A percentile compares a stretch with the other conserved stretches of the same genome.
These are phyloP conservation scores for Etia nguti DNA, from an alignment of 2,113 vertebrate genomes.

Conservation along the genomic window DNA sequence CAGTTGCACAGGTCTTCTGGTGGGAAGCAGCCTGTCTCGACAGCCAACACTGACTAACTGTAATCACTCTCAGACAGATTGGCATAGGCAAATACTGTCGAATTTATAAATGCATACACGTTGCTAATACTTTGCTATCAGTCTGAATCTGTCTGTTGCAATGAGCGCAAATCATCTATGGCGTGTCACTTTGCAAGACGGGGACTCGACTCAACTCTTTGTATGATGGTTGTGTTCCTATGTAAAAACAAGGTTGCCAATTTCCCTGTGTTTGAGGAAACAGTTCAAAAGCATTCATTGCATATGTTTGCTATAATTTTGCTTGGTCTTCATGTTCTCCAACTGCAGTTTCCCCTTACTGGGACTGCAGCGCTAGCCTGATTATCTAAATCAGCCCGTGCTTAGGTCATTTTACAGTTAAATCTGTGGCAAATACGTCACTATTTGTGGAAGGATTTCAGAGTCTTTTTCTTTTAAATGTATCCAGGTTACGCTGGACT, in stretches of 20 bases:
- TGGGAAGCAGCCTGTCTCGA: not conserved
- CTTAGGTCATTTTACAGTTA: not conserved
- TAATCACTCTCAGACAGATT: not conserved
- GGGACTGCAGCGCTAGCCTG: not conserved
- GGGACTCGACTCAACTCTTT: not conserved
- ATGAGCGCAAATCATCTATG: not conserved
- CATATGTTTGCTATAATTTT: not conserved
- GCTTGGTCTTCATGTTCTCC: not conserved
- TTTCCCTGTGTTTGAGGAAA: not conserved
- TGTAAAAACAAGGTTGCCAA: not conserved
- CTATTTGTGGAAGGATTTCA: not conserved
- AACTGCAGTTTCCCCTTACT: not conserved
- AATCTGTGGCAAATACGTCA: not conserved
- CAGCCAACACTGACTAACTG: not conserved
- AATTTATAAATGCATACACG: not conserved
- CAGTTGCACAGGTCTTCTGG: not conserved
- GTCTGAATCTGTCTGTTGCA: rapidly evolving
- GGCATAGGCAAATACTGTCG: not conserved
- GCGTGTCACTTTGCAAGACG: not conserved
- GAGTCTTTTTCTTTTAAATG: rapidly evolving
- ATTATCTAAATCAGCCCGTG: not conserved
- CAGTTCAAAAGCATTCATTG: not conserved
- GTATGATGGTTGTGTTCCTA: not conserved
- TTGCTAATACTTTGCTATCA: not conserved
- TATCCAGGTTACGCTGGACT: not conserved